Percentiles rank a stretch among this genome's conserved stretches.
Evolutionary conservation across 2,888 invertebrate genomes (phyloP).

Genomic region (Lithophane leautieri): DNA sequence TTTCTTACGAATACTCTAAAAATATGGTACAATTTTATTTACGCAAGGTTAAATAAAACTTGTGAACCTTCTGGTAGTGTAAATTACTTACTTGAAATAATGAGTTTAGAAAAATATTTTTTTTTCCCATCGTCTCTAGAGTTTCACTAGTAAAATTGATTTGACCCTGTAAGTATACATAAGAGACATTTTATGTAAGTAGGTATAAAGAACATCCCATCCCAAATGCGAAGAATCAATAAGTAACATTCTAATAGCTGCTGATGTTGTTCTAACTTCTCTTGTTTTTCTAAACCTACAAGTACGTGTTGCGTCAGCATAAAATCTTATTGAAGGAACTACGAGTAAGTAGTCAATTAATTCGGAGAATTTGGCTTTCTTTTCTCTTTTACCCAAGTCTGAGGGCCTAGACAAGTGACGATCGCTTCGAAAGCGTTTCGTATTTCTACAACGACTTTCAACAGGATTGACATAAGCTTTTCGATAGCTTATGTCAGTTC

Average conservation of each 20-base stretch:
- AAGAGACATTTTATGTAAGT: background rate
- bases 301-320: background rate
- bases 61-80: background rate
- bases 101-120: too few species aligned
- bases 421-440: too few species aligned
- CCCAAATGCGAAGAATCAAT: background rate
- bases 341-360: background rate
- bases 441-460: too few species aligned
- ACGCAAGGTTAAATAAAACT: background rate
- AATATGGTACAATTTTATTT: background rate
- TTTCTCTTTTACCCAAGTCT: conserved; percentile 15
- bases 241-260: background rate
- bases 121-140: background rate
- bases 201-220: background rate
- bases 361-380: background rate
- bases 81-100: background rate
- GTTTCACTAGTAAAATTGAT: background rate
- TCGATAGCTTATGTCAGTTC: too few species aligned
- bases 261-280: background rate
- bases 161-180: background rate
- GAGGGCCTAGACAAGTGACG: too few species aligned
- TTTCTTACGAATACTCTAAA: background rate
- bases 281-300: background rate
- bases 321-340: background rate
- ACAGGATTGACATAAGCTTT: too few species aligned